Evolutionary conservation across 1,140 invertebrate genomes (phyloP), one percentile per base, ranked within the genome.

Genomic region (Metaphire vulgaris): DNA sequence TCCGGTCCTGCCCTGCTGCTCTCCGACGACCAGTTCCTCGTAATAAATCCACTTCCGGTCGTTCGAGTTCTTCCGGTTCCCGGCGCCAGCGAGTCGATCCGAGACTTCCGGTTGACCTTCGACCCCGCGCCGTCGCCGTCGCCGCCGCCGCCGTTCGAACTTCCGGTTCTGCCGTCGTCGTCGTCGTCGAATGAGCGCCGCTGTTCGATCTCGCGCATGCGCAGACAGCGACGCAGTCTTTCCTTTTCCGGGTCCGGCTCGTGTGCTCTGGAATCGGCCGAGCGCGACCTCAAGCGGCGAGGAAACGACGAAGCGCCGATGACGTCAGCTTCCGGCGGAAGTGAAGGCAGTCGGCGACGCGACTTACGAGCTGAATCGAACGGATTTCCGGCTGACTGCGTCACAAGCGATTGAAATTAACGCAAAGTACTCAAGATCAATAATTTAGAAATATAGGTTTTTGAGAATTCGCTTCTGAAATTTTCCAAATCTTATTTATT

Each of bases 241-340:
- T 71, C 69, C 29, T 71, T 71, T n/a, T n/a, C n/a, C n/a, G n/a
- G n/a, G 26, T 33, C 32, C 32, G 31, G 30, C 2, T 31, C n/a
- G 12, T 33, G 28, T n/a, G n/a, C n/a, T 32, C 69, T 77, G 2
- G 79, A 79, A 56, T 74, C 72, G 33, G 33, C 32, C 26, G 74
- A 78, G 34, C 70, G 30, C 66, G 64, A 76, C 69, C 41, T 32
- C 33, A 28, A n/a, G n/a, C n/a, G n/a, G n/a, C n/a, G n/a, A n/a
- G n/a, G n/a, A n/a, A n/a, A n/a, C n/a, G n/a, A n/a, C n/a, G n/a
- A n/a, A n/a, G n/a, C n/a, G n/a, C n/a, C n/a, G n/a, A n/a, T n/a
- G n/a, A n/a, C n/a, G 6, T 56, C 41, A 12, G 41, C 41, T 56
- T 56, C 41, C 41, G 41, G 41, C 21, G 41, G 41, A 56, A 56